Conservation (phyloP, 2,888 invertebrate genomes). For the Catocala sponsa region DNA sequence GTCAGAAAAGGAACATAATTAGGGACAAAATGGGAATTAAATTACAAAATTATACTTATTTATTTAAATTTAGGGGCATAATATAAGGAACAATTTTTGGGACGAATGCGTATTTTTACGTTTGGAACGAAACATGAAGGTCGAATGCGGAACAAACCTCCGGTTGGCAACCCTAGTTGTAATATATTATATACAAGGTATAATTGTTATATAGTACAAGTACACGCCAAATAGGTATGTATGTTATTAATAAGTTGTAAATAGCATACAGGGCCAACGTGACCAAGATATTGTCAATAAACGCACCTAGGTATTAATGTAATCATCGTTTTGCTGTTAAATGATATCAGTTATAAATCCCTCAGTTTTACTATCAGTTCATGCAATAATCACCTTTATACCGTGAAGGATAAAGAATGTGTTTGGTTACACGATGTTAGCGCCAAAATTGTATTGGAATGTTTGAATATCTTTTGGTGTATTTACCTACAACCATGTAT, state of each 20-base stretch:
- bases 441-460: not conserved
- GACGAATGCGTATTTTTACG: too few species aligned
- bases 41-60: too few species aligned
- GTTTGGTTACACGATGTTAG: not conserved
- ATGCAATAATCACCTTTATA: constrained; percentile 15
- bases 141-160: too few species aligned
- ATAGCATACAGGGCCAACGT: constrained; percentile 11
- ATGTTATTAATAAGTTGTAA: not conserved
- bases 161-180: too few species aligned
- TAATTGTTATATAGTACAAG: not conserved
- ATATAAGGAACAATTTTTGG: too few species aligned
- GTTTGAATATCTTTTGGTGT: not conserved
- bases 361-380: not conserved
- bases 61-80: too few species aligned
- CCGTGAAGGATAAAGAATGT: not conserved
- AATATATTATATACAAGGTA: too few species aligned
- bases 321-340: constrained; percentile 20
- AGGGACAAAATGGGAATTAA: too few species aligned
- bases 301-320: constrained; percentile 14
- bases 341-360: constrained; percentile 11
- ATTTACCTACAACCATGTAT: too few species aligned
- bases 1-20: too few species aligned
- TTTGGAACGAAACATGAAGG: too few species aligned
- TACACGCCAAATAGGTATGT: not conserved
- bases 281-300: constrained; percentile 15